Evolutionary conservation across 2,113 vertebrate species (phyloP).

Genomic region (Prinia subflava): DNA sequence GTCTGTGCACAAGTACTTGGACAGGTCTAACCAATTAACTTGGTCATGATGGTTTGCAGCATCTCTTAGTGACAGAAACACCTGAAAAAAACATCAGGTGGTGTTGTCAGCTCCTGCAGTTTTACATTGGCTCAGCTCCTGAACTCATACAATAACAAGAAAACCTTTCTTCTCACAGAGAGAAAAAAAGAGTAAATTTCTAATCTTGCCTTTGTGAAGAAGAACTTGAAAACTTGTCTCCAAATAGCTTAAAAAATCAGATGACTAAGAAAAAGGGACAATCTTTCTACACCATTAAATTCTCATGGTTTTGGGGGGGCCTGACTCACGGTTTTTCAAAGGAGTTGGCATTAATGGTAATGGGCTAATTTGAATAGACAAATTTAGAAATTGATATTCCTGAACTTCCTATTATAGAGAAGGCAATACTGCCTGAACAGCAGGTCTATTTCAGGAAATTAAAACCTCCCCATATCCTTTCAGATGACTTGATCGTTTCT

Average conservation of each 20-base stretch:
- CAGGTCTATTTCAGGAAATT: conserved; percentile 67
- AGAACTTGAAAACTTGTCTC: conserved; percentile 3
- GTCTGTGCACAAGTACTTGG: conserved; percentile 2
- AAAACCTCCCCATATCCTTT: conserved; percentile 60
- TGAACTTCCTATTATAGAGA: conserved; percentile 62
- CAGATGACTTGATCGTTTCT: conserved; percentile 60
- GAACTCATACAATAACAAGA: background rate
- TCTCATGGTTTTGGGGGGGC: background rate
- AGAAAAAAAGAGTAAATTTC: background rate
- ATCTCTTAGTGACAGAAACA: conserved; percentile 27
- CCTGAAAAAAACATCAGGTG: conserved; percentile 18
- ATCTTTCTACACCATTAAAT: conserved; percentile 54
- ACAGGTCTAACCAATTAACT: conserved; percentile 56
- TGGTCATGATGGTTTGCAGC: conserved; percentile 18
- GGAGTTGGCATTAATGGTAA: conserved; percentile 50
- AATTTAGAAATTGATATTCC: conserved; percentile 68
- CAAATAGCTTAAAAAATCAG: conserved; percentile 35
- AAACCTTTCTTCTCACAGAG: background rate
- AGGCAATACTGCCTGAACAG: conserved; percentile 63
- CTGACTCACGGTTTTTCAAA: conserved; percentile 39
- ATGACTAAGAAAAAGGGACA: conserved; percentile 33
- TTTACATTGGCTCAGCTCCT: conserved; percentile 32
- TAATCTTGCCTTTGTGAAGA: background rate
- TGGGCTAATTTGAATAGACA: conserved; percentile 56
- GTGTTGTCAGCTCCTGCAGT: conserved; percentile 38